A percentile compares a stretch with the other conserved stretches of the same genome.
Evolutionary conservation across 2,113 vertebrate species (phyloP).

Genomic region (Nerophis ophidion): DNA sequence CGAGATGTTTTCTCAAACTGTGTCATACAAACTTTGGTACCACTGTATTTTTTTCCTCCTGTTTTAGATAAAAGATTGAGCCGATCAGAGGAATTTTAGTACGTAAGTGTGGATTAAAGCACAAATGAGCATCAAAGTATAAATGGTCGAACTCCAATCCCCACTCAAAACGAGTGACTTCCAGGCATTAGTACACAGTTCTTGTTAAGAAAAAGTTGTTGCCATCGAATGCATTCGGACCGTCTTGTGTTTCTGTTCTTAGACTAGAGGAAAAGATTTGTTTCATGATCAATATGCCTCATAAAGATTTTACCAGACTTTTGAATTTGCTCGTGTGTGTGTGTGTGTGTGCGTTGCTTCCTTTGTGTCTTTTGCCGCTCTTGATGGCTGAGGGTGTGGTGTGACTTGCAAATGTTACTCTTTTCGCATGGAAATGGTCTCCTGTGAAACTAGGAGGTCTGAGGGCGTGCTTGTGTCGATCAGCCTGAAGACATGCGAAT

Average conservation of each 20-base stretch:
- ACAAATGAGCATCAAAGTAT: constrained; percentile 10
- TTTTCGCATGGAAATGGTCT: constrained; percentile 27
- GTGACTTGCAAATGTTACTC: neutral
- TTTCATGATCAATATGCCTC: constrained; percentile 78
- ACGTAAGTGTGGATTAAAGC: neutral
- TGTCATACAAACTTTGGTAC: too few relatives aligned
- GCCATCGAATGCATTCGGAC: constrained; percentile 54
- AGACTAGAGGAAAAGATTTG: constrained; percentile 80
- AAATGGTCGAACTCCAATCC: neutral
- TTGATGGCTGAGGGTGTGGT: neutral
- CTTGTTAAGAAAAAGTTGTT: constrained; percentile 37
- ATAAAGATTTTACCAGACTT: constrained; percentile 58
- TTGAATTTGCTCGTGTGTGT: constrained; percentile 13
- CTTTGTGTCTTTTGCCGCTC: constrained; percentile 36
- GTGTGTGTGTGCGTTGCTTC: constrained; percentile 37
- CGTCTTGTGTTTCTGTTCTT: constrained; percentile 87
- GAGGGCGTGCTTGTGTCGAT: neutral
- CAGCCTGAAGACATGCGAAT: constrained; percentile 11
- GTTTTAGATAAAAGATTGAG: too few relatives aligned
- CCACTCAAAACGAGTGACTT: constrained; percentile 8
- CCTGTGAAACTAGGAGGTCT: constrained; percentile 30
- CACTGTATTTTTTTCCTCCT: too few relatives aligned
- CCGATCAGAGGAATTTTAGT: neutral
- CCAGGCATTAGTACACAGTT: constrained; percentile 24
- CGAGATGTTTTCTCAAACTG: too few relatives aligned